phyloP scores from a whole-genome alignment of 2,797 vertebrate genomes.

The Eulemur mongoz region DNA sequence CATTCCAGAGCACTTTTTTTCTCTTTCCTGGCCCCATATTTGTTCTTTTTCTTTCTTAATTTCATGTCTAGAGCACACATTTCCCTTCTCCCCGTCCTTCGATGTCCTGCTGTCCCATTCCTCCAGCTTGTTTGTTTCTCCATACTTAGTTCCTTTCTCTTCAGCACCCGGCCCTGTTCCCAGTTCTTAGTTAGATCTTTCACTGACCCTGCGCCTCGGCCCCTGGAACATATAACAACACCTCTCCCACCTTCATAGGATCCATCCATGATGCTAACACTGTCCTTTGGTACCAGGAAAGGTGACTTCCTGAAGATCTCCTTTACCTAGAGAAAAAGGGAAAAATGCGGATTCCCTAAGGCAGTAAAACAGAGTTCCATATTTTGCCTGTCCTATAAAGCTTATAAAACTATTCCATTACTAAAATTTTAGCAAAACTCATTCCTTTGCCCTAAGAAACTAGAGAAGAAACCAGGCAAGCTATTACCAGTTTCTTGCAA shows the following conservation, averaged over 20 bases:
- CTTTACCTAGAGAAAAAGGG: slow-evolving; percentile 87
- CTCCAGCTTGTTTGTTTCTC: not conserved
- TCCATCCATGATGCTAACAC: slow-evolving; percentile 97
- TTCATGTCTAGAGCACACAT: not conserved
- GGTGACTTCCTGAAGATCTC: slow-evolving; percentile 94
- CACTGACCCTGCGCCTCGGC: not conserved
- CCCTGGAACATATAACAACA: not conserved
- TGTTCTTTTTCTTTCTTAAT: not conserved
- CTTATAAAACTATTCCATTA: slow-evolving; percentile 22
- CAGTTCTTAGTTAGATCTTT: not conserved
- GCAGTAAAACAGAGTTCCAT: not conserved
- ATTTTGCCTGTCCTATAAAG: not conserved
- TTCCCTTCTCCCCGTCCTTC: not conserved
- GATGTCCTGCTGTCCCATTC: not conserved
- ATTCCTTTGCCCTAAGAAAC: not conserved
- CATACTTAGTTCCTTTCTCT: not conserved
- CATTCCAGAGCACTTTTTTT: not conserved
- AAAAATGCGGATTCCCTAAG: slow-evolving; percentile 49
- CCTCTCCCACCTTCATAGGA: slow-evolving; percentile 92
- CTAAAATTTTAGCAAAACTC: slow-evolving; percentile 11
- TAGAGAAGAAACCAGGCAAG: slow-evolving; percentile 35
- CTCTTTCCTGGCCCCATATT: not conserved
- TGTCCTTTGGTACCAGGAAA: slow-evolving; percentile 94
- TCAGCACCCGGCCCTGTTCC: not conserved
- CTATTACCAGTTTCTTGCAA: not conserved